A percentile compares a stretch with the other conserved stretches of the same genome.
Conservation (phyloP, 2,113 vertebrate species). For the Columbina picui region DNA sequence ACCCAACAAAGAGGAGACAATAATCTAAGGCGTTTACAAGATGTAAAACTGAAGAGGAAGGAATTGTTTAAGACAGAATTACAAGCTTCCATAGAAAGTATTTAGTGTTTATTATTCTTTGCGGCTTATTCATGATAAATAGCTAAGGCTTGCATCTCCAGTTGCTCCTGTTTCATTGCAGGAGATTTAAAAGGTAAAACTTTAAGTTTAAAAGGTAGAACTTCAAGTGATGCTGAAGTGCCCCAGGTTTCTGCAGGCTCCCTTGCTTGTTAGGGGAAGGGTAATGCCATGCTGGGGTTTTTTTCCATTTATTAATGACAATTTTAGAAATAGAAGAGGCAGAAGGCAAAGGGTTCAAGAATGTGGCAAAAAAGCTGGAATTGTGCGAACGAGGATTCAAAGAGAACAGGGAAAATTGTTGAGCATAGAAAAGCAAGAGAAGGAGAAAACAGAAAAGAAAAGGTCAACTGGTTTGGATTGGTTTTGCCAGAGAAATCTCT, state of each 20-base stretch:
- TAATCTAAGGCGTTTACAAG: background rate
- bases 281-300: too few relatives aligned
- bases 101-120: background rate
- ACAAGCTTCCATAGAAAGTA: background rate
- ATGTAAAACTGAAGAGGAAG: background rate
- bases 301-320: background rate
- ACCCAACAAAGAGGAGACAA: background rate
- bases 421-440: background rate
- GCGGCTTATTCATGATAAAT: background rate
- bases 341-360: background rate
- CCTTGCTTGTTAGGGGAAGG: background rate
- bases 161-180: background rate
- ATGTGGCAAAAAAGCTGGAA: background rate
- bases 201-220: background rate
- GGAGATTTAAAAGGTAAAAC: background rate
- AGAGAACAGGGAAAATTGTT: background rate
- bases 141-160: background rate
- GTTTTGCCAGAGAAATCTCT: background rate
- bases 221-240: background rate
- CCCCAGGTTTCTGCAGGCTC: background rate
- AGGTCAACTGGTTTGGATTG: background rate
- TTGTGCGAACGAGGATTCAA: background rate
- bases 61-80: background rate
- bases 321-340: background rate
- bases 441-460: background rate